Conservation (phyloP, 2,888 invertebrate species). For the Melanchra persicariae region DNA sequence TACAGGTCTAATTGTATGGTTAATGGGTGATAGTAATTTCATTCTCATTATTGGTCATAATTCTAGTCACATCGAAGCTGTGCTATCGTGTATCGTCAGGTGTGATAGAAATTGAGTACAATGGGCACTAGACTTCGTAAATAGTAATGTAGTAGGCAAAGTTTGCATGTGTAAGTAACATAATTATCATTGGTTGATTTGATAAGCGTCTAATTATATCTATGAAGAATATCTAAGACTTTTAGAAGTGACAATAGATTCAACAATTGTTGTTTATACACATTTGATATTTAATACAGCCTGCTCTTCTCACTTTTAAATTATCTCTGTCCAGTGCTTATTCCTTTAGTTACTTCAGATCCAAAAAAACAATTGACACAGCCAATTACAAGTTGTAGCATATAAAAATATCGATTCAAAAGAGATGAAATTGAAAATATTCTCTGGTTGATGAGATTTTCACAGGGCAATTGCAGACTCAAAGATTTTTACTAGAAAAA, state of each 20-base stretch:
- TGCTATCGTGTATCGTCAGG: conserved; percentile 12
- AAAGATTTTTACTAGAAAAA: neutral
- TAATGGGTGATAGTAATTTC: conserved; percentile 19
- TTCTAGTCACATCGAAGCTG: conserved; percentile 8
- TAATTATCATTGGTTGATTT: conserved; percentile 14
- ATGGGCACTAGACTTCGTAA: conserved; percentile 22
- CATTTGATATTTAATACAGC: neutral
- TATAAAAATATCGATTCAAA: neutral
- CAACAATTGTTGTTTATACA: neutral
- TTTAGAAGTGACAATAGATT: neutral
- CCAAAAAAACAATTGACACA: neutral
- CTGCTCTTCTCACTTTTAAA: neutral
- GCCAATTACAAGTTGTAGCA: neutral
- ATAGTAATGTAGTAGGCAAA: conserved; percentile 18
- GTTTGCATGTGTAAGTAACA: conserved; percentile 23
- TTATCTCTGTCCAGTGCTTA: neutral
- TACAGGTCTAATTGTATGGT: conserved; percentile 1
- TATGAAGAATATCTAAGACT: conserved; percentile 2
- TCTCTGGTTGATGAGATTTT: neutral
- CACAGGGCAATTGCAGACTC: no score
- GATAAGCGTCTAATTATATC: conserved; percentile 35
- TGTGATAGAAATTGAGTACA: conserved; percentile 38
- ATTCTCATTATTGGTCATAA: conserved; percentile 21
- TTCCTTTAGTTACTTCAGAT: no score
- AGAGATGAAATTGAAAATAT: neutral